phyloP scores from a whole-genome alignment of 2,113 vertebrate genomes.

The Pongo abelii region DNA sequence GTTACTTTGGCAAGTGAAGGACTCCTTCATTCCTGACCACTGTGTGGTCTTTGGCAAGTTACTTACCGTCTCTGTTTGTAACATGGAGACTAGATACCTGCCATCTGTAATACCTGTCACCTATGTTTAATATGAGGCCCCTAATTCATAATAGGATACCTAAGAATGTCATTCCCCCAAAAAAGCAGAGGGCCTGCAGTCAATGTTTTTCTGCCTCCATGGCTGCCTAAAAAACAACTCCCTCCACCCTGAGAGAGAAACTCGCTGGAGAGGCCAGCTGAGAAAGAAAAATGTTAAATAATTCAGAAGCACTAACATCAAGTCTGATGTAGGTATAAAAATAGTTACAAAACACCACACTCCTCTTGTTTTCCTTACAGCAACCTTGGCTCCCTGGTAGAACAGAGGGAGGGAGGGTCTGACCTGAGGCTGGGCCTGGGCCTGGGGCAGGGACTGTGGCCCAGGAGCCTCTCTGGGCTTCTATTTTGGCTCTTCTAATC shows the following conservation, averaged over 20 bases:
- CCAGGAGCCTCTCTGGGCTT: neutral
- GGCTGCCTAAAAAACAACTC: slow-evolving; percentile 75
- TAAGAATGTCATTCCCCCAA: neutral
- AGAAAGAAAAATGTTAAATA: slow-evolving; percentile 86
- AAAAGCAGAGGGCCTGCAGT: slow-evolving; percentile 29
- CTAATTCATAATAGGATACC: neutral
- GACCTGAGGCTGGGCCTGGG: neutral
- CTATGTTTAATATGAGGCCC: neutral
- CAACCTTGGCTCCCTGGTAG: slow-evolving; percentile 77
- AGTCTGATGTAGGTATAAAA: slow-evolving; percentile 86
- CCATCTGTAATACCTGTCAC: neutral
- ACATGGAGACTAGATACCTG: neutral
- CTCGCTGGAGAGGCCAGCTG: slow-evolving; percentile 81
- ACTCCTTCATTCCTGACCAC: neutral
- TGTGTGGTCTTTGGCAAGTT: neutral
- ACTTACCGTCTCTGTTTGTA: neutral
- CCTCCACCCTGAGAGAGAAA: slow-evolving; percentile 68
- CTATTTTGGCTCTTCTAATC: slow-evolving; percentile 45
- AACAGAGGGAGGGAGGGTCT: neutral
- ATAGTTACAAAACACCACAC: slow-evolving; percentile 84
- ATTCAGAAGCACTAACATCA: slow-evolving; percentile 86
- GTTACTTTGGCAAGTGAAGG: neutral
- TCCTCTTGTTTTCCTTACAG: slow-evolving; percentile 80
- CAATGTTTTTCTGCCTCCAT: slow-evolving; percentile 59
- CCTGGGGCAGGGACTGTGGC: neutral